Percentiles rank a stretch among this genome's conserved stretches.
Evolutionary conservation across 2,888 invertebrate species (phyloP).

Genomic region (Priocnemis perturbator): DNA sequence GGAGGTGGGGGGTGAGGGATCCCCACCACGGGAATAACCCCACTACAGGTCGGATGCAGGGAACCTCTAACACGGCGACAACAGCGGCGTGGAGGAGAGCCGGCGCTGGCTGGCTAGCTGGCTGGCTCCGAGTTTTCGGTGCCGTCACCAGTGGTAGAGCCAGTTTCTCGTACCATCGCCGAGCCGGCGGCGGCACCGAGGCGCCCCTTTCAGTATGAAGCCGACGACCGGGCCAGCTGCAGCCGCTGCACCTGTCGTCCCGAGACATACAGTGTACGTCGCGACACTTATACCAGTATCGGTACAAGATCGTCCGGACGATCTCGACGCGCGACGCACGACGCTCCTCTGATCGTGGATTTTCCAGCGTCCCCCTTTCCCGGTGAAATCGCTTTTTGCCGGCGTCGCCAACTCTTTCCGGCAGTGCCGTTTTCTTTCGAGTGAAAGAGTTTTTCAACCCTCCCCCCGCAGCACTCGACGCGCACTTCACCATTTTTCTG

Average conservation of each 20-base stretch:
- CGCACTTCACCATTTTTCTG: no score
- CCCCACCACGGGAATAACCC: constrained; percentile 35
- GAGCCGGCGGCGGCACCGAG: constrained; percentile 54
- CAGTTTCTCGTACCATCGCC: constrained; percentile 62
- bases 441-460: no score
- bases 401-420: no score
- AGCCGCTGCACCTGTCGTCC: constrained; percentile 58
- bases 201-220: constrained; percentile 68
- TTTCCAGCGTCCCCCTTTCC: no score
- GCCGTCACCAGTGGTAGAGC: constrained; percentile 50
- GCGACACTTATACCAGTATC: constrained; percentile 4
- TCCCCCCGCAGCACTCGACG: no score
- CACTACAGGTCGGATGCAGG: constrained; percentile 31
- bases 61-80: constrained; percentile 27
- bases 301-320: constrained; percentile 2
- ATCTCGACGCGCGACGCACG: constrained; percentile 26
- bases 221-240: constrained; percentile 70
- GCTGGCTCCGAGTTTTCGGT: constrained; percentile 51
- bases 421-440: no score
- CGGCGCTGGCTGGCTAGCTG: constrained; percentile 44
- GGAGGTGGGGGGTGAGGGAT: neutral
- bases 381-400: no score
- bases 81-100: constrained; percentile 49
- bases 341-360: neutral
- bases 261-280: constrained; percentile 23